Conservation (phyloP, 2,797 vertebrate species). For the Chanos chanos region DNA sequence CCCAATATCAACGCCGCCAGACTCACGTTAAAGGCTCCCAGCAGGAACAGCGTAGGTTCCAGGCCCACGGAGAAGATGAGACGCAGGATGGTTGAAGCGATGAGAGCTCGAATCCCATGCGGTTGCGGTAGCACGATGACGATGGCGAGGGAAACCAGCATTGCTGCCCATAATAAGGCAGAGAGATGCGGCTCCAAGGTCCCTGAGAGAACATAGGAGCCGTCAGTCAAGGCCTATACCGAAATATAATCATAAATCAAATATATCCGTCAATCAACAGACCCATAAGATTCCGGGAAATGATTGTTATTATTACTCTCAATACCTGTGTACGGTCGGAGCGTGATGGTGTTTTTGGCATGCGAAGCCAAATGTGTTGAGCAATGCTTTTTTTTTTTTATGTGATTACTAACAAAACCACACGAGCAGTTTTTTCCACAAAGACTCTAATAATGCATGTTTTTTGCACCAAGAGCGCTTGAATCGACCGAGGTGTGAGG, state of each 20-base stretch:
- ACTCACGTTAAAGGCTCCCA: conserved; percentile 95
- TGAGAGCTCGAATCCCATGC: conserved; percentile 91
- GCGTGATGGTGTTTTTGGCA: too few relatives aligned
- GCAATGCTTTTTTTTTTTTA: too few relatives aligned
- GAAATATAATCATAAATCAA: too few relatives aligned
- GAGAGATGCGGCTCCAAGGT: conserved; percentile 92
- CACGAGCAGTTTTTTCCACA: too few relatives aligned
- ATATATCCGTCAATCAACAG: too few relatives aligned
- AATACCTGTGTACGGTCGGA: too few relatives aligned
- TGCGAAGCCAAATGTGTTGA: too few relatives aligned
- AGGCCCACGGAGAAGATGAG: conserved; percentile 95
- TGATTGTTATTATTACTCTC: too few relatives aligned
- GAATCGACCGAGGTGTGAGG: too few relatives aligned
- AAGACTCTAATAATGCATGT: too few relatives aligned
- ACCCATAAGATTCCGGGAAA: background rate
- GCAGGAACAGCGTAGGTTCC: conserved; percentile 89
- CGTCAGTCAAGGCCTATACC: conserved; percentile 8
- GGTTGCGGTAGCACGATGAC: conserved; percentile 93
- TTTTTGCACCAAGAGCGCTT: too few relatives aligned
- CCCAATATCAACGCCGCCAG: background rate
- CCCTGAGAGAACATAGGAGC: conserved; percentile 65
- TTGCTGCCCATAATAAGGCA: conserved; percentile 90
- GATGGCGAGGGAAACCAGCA: conserved; percentile 92
- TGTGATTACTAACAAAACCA: too few relatives aligned
- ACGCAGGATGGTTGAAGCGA: conserved; percentile 93